These are phyloP conservation scores for Drosophila putrida DNA, from an alignment of 2,888 invertebrate genomes.

Conservation along the genomic window DNA sequence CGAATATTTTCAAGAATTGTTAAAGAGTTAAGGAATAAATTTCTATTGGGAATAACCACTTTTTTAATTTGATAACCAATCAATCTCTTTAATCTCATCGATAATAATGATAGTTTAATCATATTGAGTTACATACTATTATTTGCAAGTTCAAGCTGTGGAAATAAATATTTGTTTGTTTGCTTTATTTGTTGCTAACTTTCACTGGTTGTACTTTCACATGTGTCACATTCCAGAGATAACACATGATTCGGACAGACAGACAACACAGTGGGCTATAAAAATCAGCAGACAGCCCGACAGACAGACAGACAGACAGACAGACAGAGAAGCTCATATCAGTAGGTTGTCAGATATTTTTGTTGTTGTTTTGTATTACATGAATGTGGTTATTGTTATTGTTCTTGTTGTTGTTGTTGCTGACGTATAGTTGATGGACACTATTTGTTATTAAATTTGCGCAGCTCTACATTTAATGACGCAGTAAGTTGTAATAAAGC, in stretches of 20 bases:
- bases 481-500: slow-evolving; percentile 43
- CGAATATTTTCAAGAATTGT: too few species aligned
- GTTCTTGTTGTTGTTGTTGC: slow-evolving; percentile 12
- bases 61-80: too few species aligned
- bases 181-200: not conserved
- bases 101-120: not conserved
- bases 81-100: not conserved
- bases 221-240: slow-evolving; percentile 25
- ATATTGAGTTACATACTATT: not conserved
- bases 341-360: slow-evolving; percentile 36
- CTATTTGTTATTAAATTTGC: slow-evolving; percentile 64
- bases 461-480: slow-evolving; percentile 47
- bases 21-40: too few species aligned
- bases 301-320: slow-evolving; percentile 23
- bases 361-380: slow-evolving; percentile 10
- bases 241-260: slow-evolving; percentile 14
- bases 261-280: slow-evolving; percentile 26
- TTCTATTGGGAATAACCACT: too few species aligned
- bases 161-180: not conserved
- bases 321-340: slow-evolving; percentile 40
- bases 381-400: not conserved
- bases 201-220: slow-evolving; percentile 4
- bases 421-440: slow-evolving; percentile 54
- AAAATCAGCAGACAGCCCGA: slow-evolving; percentile 35
- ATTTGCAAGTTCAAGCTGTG: not conserved